These are phyloP conservation scores for Dinoponera quadriceps DNA, from an alignment of 1,140 invertebrate genomes.

Conservation along the genomic window DNA sequence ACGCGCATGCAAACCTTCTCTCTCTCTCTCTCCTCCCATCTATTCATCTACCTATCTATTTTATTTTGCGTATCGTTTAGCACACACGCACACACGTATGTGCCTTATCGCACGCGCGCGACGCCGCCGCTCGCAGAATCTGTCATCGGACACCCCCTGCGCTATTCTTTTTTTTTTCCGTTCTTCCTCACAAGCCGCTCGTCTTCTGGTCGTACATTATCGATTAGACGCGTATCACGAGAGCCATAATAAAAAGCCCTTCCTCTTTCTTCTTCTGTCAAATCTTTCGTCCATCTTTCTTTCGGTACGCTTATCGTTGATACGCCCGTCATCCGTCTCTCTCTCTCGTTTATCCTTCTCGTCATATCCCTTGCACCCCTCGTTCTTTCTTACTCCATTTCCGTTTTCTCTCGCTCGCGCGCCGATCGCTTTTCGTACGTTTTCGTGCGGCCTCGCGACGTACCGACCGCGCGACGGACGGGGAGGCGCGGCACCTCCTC, in stretches of 20 bases:
- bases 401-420: neutral
- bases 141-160: slow-evolving; percentile 14
- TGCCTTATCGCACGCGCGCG: slow-evolving; percentile 32
- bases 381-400: neutral
- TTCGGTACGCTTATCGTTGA: slow-evolving; percentile 32
- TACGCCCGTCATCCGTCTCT: neutral
- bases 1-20: neutral
- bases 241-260: neutral
- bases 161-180: slow-evolving; percentile 1
- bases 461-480: slow-evolving; percentile 19
- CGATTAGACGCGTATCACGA: slow-evolving; percentile 29
- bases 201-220: slow-evolving; percentile 45
- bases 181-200: slow-evolving; percentile 17
- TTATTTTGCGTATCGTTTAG: slow-evolving; percentile 11
- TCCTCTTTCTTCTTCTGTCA: neutral
- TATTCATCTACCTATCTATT: neutral
- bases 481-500: slow-evolving; percentile 61
- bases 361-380: neutral
- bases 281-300: slow-evolving; percentile 43
- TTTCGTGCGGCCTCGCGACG: slow-evolving; percentile 76
- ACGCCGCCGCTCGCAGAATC: slow-evolving; percentile 1
- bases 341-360: slow-evolving; percentile 6
- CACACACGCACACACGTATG: neutral
- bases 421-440: slow-evolving; percentile 75
- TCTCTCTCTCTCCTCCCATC: neutral